Evolutionary conservation across 2,797 vertebrate species (phyloP), one percentile per base, ranked within the genome.

Genomic region (Intellagama lesueurii): DNA sequence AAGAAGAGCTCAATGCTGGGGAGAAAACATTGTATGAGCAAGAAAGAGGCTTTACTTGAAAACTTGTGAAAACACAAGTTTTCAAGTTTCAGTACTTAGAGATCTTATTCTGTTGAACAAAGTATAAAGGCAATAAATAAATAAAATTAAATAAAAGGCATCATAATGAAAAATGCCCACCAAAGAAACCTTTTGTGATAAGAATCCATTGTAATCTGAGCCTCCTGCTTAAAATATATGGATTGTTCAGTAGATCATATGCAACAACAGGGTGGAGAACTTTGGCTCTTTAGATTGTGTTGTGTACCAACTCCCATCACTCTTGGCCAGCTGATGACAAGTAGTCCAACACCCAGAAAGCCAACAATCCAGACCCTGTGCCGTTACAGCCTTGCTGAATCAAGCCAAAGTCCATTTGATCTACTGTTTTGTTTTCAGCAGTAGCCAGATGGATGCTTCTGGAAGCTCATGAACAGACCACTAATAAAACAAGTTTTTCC

Each of bases 171-270:
- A 26, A 89, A 87, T 87, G 81, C 79, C 32, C 77, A 66, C 56
- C 8, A 93, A 76, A 35, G 69, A 94, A 91, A 91, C 32, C 17
- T 85, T 56, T 93, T 30, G 77, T 14, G 90, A 70, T 76, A 91
- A 79, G 35, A 1, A 90, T 2, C 4, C 73, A 49, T 24, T 4
- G 8, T 16, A 64, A 82, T 80, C 69, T 72, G 66, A 30, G 8
- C 32, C 89, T 81, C 30, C 7, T 69, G 16, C 69, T 89, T 16
- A 78, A n/a, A 81, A 84, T 81, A 5, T 35, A 0, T 16, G 1
- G 24, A 17, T 85, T 87, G 56, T 0, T 2, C n/a, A 5, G 2
- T 72, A 24, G 85, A 64, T 84, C 22, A 9, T 14, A 81, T 76
- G n/a, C 35, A 87, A 78, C 11, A 92, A 4, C 47, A 79, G 28